Conservation (phyloP, 53 echinoderm and acorn worm genomes). For the Echinometra lucunter region DNA sequence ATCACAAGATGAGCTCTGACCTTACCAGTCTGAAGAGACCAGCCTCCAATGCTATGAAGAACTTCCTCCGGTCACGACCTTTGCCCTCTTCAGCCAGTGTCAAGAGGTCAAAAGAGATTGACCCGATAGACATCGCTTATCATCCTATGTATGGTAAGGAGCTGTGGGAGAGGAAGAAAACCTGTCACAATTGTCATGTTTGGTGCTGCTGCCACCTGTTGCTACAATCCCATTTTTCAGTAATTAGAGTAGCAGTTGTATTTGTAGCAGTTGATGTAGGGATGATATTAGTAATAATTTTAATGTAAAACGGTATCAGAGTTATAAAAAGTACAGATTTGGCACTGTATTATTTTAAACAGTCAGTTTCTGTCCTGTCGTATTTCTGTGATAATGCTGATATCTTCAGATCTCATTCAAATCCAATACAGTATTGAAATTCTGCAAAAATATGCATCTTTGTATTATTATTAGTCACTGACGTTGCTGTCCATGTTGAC, state of each 20-base stretch:
- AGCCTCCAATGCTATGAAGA: slow-evolving; percentile 84
- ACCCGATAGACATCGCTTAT: slow-evolving; percentile 66
- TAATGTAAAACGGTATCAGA: too few relatives aligned
- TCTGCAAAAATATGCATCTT: too few relatives aligned
- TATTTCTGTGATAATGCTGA: too few relatives aligned
- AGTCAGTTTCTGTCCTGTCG: too few relatives aligned
- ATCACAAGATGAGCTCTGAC: slow-evolving; percentile 78
- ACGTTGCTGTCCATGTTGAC: too few relatives aligned
- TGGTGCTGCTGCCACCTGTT: too few relatives aligned
- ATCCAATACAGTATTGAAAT: too few relatives aligned
- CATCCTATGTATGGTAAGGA: slow-evolving; percentile 93
- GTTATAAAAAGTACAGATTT: too few relatives aligned
- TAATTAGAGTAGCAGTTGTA: neutral
- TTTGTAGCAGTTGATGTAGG: neutral
- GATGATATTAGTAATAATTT: too few relatives aligned
- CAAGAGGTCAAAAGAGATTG: slow-evolving; percentile 89
- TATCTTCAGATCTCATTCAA: too few relatives aligned
- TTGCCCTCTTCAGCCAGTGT: slow-evolving; percentile 91
- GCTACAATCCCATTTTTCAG: neutral
- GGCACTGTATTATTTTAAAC: too few relatives aligned
- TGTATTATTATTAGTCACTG: too few relatives aligned
- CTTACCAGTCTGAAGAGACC: slow-evolving; percentile 75
- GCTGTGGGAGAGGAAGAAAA: neutral
- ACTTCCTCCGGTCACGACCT: slow-evolving; percentile 91
- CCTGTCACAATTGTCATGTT: neutral